Base-by-base conservation (phyloP, 2,797 vertebrate genomes). In the Cirrhinus molitorella region DNA sequence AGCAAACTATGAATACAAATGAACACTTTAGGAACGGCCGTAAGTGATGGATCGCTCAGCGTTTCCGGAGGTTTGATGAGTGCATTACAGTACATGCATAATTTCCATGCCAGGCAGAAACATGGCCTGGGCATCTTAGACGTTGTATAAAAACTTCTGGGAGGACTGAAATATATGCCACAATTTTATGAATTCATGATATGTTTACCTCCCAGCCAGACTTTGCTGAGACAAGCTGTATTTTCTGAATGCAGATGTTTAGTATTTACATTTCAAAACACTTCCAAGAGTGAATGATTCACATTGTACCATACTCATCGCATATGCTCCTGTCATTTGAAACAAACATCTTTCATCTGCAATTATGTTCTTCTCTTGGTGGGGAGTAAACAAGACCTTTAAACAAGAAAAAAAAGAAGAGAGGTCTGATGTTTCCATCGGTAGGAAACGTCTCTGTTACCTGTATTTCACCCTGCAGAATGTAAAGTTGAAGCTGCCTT, bases 1-100 rank as follows among this genome's bases (percentile, higher is more conserved):
- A 21, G 49, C 23, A 81, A 79, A 76, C 71, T 23, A 80, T 53
- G 63, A 86, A 83, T 86, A 80, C 81, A 80, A 63, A 82, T 71
- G 53, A 85, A 68, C 47, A 49, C 40, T 85, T 85, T 82, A 72
- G 68, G 67, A 49, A 71, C 10, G 4, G 25, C 70, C 57, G 4
- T 37, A 45, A 85, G 55, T 65, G 73, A 82, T 43, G 49, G 79
- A 85, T 72, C 43, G 19, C 51, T 70, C 71, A 23, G 16, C 72
- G 28, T 73, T 55, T 47, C 59, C 12, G 7, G 63, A 3, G 34
- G 14, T 78, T 82, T 43, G 66, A 78, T 85, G n/a, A 63, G 47
- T 71, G 17, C 25, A 71, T 85, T 43, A 77, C n/a, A 49, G 43
- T 40, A 77, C 57, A 63, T 37, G 53, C 40, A 31, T 74, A 80